Conservation (phyloP, 2,888 invertebrate genomes). For the Cryptosula pallasiana region DNA sequence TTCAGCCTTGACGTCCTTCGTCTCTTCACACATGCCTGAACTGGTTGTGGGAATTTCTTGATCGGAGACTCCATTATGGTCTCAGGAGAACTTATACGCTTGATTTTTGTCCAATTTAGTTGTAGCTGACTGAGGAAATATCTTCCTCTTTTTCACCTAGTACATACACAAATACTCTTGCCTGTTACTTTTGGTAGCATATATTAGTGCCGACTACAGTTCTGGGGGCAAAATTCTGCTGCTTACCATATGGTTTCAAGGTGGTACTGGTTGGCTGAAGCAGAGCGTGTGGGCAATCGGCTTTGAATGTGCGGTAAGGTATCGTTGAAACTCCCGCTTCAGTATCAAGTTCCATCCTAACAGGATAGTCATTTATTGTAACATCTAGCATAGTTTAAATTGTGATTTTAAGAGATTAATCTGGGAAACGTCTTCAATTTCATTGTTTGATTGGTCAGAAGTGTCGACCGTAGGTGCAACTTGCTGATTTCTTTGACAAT, state of each 20-base stretch:
- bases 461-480: background rate
- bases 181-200: background rate
- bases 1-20: background rate
- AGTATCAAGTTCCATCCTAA: background rate
- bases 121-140: background rate
- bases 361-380: background rate
- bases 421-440: background rate
- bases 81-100: background rate
- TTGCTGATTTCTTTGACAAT: background rate
- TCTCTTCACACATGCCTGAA: background rate
- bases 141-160: background rate
- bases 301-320: background rate
- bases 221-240: background rate
- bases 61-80: background rate
- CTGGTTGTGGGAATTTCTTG: background rate
- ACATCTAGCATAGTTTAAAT: background rate
- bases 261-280: background rate
- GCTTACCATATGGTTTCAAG: background rate
- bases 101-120: background rate
- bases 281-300: background rate
- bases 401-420: background rate
- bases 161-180: background rate
- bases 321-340: background rate
- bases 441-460: background rate
- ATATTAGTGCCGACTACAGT: background rate